phyloP scores from a whole-genome alignment of 2,888 invertebrate species.

The Cryptocephalus moraei region DNA sequence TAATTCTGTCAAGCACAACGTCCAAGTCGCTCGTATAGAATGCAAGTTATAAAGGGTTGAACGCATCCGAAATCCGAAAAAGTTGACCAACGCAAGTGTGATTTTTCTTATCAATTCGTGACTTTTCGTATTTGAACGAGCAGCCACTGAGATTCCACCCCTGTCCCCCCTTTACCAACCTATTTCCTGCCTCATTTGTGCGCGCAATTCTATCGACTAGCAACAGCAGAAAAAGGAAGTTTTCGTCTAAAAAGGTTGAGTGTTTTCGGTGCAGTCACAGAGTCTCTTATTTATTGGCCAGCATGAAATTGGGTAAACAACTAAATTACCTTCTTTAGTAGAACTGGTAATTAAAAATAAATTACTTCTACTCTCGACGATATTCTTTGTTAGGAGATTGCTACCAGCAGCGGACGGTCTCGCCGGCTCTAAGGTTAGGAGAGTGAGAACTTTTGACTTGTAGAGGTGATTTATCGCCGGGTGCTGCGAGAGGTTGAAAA shows the following conservation, averaged over 20 bases:
- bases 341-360: not conserved
- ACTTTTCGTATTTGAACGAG: not conserved
- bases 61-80: too few species aligned
- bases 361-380: not conserved
- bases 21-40: too few species aligned
- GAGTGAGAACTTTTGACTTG: too few species aligned
- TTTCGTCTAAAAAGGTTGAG: not conserved
- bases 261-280: not conserved
- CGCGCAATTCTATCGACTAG: conserved; percentile 5
- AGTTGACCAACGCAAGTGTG: not conserved
- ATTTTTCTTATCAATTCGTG: not conserved
- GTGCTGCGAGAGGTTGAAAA: too few species aligned
- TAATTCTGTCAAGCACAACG: too few species aligned
- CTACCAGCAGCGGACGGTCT: too few species aligned
- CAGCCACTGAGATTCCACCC: not conserved
- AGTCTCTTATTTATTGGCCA: not conserved
- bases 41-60: too few species aligned
- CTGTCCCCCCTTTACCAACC: conserved; percentile 28
- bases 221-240: not conserved
- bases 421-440: too few species aligned
- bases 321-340: not conserved
- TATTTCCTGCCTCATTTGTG: conserved; percentile 40
- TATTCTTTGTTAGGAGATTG: not conserved
- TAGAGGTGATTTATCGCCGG: too few species aligned
- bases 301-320: not conserved